Conservation (phyloP, 2,113 vertebrate species). For the Orycteropus afer region DNA sequence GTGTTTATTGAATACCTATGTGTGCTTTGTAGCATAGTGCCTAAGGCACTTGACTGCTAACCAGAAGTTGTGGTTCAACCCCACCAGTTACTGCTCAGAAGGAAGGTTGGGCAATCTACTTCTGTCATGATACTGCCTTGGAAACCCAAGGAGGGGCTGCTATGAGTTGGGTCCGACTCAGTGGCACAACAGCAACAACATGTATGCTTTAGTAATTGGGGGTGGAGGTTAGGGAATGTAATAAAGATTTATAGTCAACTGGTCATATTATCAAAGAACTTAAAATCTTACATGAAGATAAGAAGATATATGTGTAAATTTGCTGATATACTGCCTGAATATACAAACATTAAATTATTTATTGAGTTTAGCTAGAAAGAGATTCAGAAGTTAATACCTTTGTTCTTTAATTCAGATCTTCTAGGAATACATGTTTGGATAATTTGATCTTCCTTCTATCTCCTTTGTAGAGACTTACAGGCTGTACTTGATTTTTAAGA, state of each 20-base stretch:
- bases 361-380: background rate
- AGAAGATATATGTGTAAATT: background rate
- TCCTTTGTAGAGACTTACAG: background rate
- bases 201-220: background rate
- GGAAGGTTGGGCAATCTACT: no score
- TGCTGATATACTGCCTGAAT: constrained; percentile 9
- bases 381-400: background rate
- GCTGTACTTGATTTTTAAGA: constrained; percentile 5
- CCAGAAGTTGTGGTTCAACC: no score
- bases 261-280: background rate
- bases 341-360: background rate
- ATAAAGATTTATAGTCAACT: background rate
- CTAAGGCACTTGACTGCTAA: no score
- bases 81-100: no score
- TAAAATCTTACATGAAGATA: background rate
- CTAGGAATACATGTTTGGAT: background rate
- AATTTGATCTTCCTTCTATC: background rate
- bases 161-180: no score
- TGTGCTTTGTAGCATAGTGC: background rate
- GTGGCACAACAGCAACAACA: no score
- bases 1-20: background rate
- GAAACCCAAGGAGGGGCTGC: no score
- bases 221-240: background rate
- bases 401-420: background rate
- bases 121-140: no score